These are phyloP conservation scores for Lynx canadensis DNA, from an alignment of 2,113 vertebrate species.

Conservation along the genomic window DNA sequence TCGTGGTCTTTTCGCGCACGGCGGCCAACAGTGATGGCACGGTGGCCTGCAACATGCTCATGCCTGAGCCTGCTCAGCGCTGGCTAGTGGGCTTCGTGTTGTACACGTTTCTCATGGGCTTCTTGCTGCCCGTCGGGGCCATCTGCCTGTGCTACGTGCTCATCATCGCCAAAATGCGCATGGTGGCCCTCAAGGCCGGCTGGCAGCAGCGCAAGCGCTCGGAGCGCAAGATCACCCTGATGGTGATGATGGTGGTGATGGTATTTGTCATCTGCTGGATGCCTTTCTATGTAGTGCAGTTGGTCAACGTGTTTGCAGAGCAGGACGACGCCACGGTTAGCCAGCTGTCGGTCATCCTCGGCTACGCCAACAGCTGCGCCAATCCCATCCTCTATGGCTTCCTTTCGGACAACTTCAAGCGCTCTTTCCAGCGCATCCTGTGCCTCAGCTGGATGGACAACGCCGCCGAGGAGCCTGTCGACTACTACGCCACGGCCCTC, in stretches of 20 bases:
- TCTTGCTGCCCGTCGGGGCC: conserved; percentile 93
- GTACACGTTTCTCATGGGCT: conserved; percentile 94
- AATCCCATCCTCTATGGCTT: conserved; percentile 95
- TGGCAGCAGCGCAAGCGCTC: conserved; percentile 95
- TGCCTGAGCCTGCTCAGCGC: conserved; percentile 91
- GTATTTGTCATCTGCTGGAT: conserved; percentile 96
- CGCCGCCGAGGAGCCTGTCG: conserved; percentile 92
- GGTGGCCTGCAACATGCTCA: conserved; percentile 94
- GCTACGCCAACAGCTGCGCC: conserved; percentile 95
- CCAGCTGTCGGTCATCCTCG: conserved; percentile 93
- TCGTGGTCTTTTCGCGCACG: conserved; percentile 92
- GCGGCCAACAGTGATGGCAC: conserved; percentile 92
- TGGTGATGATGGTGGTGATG: conserved; percentile 95
- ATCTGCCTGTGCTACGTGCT: conserved; percentile 95
- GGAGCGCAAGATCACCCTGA: conserved; percentile 93
- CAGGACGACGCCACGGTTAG: conserved; percentile 93
- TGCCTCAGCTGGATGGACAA: conserved; percentile 95
- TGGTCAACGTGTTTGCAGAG: conserved; percentile 92
- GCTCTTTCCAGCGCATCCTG: conserved; percentile 93
- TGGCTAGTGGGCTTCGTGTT: conserved; percentile 94
- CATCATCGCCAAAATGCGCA: conserved; percentile 93
- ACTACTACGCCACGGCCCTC: conserved; percentile 94
- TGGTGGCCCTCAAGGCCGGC: conserved; percentile 94
- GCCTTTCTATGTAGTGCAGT: conserved; percentile 94
- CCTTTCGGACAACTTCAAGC: conserved; percentile 95